Base-by-base conservation (phyloP, 2,113 vertebrate species). In the Neolamprologus sp. region DNA sequence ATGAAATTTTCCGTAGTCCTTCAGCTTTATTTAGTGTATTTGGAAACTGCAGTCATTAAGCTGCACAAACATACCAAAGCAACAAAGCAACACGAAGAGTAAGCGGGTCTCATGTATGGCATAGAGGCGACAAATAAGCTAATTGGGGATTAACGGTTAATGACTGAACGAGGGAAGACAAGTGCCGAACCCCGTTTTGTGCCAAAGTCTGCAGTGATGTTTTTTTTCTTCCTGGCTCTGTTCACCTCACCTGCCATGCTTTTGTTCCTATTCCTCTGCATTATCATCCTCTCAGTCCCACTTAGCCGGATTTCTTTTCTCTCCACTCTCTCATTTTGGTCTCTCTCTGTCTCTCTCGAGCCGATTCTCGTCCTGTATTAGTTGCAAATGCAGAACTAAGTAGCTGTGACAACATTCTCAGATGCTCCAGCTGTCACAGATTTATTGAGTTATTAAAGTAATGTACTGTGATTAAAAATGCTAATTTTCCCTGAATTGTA, bases 401-500 rank as follows among this genome's bases (percentile, higher is more conserved):
- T 88, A 94, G 87, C 92, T 93, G 89, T 94, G 94, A 94, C 94
- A 95, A 95, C 92, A 93, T 93, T 93, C 89, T 91, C 94, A 86
- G 94, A 90, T 88, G 91, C 91, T 93, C 92, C 95, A 95, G 95
- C 95, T 96, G 95, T 93, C 93, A 88, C 91, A 93, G 91, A 95
- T 95, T 96, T 96, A 95, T 94, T 92, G 92, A 95, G 95, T 96
- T 96, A 97, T 96, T 96, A 95, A 95, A 96, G 93, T 95, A 95
- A 95, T 95, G 95, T 95, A 94, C 93, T 93, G 94, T 95, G 94
- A 97, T 97, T 97, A 97, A 96, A 95, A 96, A 95, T 95, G 95
- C 94, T 92, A 96, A 96, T 96, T 96, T 94, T 31, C 68, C 88
- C 92, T 63, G 90, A 96, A 96, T 96, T 53, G 87, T 92, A 94